Evolutionary conservation across 2,888 invertebrate genomes (phyloP).

Genomic region (Sphaerophoria taeniata): DNA sequence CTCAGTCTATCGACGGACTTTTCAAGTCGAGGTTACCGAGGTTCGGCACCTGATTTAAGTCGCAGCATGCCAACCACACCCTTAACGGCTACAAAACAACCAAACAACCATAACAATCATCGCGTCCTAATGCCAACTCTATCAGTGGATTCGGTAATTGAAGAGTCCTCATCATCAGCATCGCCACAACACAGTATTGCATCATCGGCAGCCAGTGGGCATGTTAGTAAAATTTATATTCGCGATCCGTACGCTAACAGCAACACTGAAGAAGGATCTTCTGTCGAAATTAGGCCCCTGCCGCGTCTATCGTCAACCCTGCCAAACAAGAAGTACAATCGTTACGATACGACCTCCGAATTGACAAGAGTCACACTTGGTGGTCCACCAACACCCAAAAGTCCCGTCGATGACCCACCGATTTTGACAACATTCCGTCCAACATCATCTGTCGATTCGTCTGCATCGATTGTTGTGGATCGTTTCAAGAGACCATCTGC

Average conservation of each 20-base stretch:
- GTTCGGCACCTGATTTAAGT: conserved; percentile 82
- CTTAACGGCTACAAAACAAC: conserved; percentile 76
- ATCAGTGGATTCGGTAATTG: conserved; percentile 78
- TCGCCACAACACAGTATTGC: conserved; percentile 69
- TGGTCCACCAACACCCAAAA: conserved; percentile 26
- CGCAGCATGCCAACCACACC: conserved; percentile 82
- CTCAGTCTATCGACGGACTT: conserved; percentile 81
- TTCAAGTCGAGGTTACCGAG: conserved; percentile 79
- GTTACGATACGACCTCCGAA: conserved; percentile 33
- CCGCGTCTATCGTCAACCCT: conserved; percentile 69
- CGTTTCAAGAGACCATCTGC: conserved; percentile 66
- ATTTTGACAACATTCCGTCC: conserved; percentile 65
- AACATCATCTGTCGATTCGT: conserved; percentile 39
- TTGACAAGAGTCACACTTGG: conserved; percentile 55
- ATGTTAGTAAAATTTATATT: conserved; percentile 69
- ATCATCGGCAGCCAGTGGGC: conserved; percentile 54
- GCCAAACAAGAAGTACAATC: conserved; percentile 56
- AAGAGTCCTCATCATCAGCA: conserved; percentile 76
- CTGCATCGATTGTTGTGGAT: conserved; percentile 46
- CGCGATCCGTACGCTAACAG: conserved; percentile 47
- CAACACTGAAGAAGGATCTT: conserved; percentile 28
- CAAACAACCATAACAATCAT: conserved; percentile 56
- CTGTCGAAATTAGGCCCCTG: conserved; percentile 67
- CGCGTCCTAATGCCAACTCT: conserved; percentile 75
- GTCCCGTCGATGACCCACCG: conserved; percentile 48